Base-by-base conservation (phyloP, 92 coral and sea anemone species). In the Palythoa caribaeorum region DNA sequence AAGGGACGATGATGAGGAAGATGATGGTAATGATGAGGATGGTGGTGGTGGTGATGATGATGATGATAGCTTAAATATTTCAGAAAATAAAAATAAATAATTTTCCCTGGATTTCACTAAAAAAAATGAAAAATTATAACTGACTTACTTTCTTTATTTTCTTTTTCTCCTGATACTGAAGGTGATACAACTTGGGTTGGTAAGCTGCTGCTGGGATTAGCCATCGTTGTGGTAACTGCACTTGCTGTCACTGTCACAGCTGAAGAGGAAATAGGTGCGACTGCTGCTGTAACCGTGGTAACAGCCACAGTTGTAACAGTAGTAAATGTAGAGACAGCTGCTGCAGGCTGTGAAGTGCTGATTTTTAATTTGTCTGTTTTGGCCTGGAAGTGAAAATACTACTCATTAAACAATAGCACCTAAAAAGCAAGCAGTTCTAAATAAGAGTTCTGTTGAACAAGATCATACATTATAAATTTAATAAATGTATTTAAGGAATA, bases 241-340 rank as follows among this genome's bases (percentile, higher is more conserved):
- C 70, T 60, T 10, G 84, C 72, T 38, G 72, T 60, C 38, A 60
- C n/a, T 9, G 84, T 60, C 54, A 79, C 84, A 39, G 84, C 38
- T 7, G 80, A 76, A 79, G 72, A 79, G 6, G 84, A 60, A 8
- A 65, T 11, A 6, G 84, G 84, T 60, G 73, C 84, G 14, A 79
- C 71, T 17, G 84, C 16, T 9, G 84, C 66, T 39, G 84, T 79
- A n/a, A 79, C 73, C 5, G 55, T 38, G 14, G 84, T 79, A 11
- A 60, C 19, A 4, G 73, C 72, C 14, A 65, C 44, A 59, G 84
- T 79, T 79, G 73, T 2, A n/a, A 65, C 84, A 60, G 84, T 79
- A 37, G 36, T 79, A 21, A 79, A 79, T 39, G 84, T 44, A 60
- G 83, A 77, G 12, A 77, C 69, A 52, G 83, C 38, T 77, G 83